A percentile compares a stretch with the other conserved stretches of the same genome.
Conservation (phyloP, 2,113 vertebrate species). For the Reinhardtius hippoglossoides region DNA sequence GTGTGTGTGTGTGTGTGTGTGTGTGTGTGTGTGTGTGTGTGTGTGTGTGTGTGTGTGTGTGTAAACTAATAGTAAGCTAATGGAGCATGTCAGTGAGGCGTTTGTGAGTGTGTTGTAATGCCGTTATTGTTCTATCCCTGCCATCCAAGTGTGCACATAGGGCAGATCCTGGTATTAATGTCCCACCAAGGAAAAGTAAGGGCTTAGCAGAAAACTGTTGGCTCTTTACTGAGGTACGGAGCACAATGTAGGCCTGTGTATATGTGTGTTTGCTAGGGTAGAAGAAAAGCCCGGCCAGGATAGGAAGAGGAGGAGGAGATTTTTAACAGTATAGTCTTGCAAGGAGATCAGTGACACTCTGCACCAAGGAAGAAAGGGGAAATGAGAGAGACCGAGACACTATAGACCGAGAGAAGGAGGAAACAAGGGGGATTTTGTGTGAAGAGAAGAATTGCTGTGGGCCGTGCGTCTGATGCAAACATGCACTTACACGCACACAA, state of each 20-base stretch:
- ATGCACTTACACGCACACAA: conserved; percentile 41
- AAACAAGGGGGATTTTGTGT: conserved; percentile 25
- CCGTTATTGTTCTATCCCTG: conserved; percentile 64
- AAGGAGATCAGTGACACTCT: conserved; percentile 49
- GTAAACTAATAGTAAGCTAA: conserved; percentile 52
- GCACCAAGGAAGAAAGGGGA: conserved; percentile 39
- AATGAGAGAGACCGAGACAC: conserved; percentile 34
- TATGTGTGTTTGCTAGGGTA: conserved; percentile 47
- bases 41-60: conserved; percentile 54
- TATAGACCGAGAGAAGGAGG: conserved; percentile 12
- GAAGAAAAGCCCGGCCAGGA: conserved; percentile 43
- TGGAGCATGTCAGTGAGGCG: conserved; percentile 58
- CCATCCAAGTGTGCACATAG: conserved; percentile 4
- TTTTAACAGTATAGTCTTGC: conserved; percentile 56
- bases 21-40: conserved; percentile 48
- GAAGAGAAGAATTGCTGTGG: conserved; percentile 24
- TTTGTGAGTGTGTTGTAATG: conserved; percentile 61
- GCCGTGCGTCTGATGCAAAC: conserved; percentile 12
- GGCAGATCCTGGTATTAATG: conserved; percentile 69
- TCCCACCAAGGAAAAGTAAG: conserved; percentile 62
- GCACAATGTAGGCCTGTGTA: conserved; percentile 54
- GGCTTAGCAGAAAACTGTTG: conserved; percentile 73
- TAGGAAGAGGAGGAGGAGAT: conserved; percentile 30
- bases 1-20: conserved; percentile 47
- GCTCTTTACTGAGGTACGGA: conserved; percentile 61